A percentile compares a stretch with the other conserved stretches of the same genome.
Evolutionary conservation across 2,113 vertebrate species (phyloP).

Genomic region (Thunnus thynnus): DNA sequence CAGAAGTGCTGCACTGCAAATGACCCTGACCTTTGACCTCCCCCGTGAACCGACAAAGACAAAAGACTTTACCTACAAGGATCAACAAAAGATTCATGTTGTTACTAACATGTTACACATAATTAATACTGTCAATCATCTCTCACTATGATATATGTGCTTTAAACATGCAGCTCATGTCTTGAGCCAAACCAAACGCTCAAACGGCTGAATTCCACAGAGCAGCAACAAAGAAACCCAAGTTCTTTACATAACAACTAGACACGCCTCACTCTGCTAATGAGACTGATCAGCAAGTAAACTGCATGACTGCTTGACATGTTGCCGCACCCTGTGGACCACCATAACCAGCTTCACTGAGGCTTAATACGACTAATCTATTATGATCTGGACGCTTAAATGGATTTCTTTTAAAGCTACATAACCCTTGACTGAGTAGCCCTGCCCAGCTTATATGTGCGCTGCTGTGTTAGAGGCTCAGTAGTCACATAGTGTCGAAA

Average conservation of each 20-base stretch:
- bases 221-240: slow-evolving; percentile 54
- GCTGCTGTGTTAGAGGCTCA: slow-evolving; percentile 6
- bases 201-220: slow-evolving; percentile 36
- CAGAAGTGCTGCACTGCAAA: neutral
- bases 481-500: slow-evolving; percentile 5
- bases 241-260: slow-evolving; percentile 33
- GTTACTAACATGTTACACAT: neutral
- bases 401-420: slow-evolving; percentile 22
- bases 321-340: slow-evolving; percentile 44
- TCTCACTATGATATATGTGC: neutral
- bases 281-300: slow-evolving; percentile 42
- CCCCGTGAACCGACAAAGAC: neutral
- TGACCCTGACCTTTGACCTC: slow-evolving; percentile 8
- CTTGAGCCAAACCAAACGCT: slow-evolving; percentile 61
- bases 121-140: slow-evolving; percentile 13
- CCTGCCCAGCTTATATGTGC: slow-evolving; percentile 11
- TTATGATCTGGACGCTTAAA: slow-evolving; percentile 22
- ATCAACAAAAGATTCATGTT: slow-evolving; percentile 9
- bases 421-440: slow-evolving; percentile 11
- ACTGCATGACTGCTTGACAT: slow-evolving; percentile 16
- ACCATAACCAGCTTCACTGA: neutral
- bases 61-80: slow-evolving; percentile 4
- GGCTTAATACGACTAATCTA: slow-evolving; percentile 30
- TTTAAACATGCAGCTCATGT: slow-evolving; percentile 6
- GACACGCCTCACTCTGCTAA: slow-evolving; percentile 29